Evolutionary conservation across 2,797 vertebrate genomes (phyloP).

Genomic region (Malacoctenus gilli): DNA sequence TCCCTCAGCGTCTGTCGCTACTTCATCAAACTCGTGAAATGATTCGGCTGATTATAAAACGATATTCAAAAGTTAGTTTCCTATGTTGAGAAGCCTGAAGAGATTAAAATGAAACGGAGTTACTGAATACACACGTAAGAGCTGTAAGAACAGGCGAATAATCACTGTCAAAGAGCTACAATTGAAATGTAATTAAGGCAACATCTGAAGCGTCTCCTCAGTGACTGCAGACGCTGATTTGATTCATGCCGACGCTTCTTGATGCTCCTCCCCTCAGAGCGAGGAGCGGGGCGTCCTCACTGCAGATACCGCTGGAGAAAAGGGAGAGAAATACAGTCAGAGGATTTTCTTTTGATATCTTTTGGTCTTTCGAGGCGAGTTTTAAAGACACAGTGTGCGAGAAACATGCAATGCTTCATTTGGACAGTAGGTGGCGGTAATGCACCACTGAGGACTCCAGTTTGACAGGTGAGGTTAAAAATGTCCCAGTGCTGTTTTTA

Average conservation of each 20-base stretch:
- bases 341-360: background rate
- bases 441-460: too few relatives aligned
- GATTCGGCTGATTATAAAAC: too few relatives aligned
- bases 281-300: constrained; percentile 45
- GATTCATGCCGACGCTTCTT: constrained; percentile 7
- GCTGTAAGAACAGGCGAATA: constrained; percentile 31
- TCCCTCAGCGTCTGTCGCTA: constrained; percentile 8
- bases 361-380: too few relatives aligned
- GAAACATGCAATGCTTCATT: too few relatives aligned
- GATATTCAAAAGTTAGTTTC: too few relatives aligned
- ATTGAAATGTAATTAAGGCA: constrained; percentile 26
- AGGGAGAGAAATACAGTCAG: background rate
- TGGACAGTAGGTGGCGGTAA: too few relatives aligned
- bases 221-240: constrained; percentile 5
- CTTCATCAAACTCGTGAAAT: constrained; percentile 52
- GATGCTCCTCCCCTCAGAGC: too few relatives aligned
- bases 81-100: too few relatives aligned
- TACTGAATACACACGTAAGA: constrained; percentile 22
- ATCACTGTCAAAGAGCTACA: constrained; percentile 32
- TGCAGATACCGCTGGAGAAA: constrained; percentile 60
- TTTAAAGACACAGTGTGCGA: background rate
- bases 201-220: background rate
- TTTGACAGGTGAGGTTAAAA: too few relatives aligned
- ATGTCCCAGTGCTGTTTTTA: too few relatives aligned
- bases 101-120: too few relatives aligned